phyloP scores from a whole-genome alignment of 2,888 invertebrate genomes.

The Helleia helle region DNA sequence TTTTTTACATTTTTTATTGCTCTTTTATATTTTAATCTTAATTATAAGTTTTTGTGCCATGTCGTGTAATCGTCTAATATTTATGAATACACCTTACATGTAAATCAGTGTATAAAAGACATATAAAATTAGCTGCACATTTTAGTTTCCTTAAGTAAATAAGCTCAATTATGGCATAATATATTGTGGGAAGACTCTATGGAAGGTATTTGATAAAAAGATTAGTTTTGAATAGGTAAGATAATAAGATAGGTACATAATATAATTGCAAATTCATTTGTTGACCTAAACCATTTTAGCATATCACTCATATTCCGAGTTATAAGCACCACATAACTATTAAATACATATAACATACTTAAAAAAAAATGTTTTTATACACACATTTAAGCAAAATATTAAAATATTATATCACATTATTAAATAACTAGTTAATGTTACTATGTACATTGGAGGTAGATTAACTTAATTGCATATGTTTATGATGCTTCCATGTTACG shows the following conservation, averaged over 20 bases:
- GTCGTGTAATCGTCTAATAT: too few relatives aligned
- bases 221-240: not conserved
- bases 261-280: too few relatives aligned
- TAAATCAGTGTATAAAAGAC: slow-evolving; percentile 1
- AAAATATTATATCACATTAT: slow-evolving; percentile 15
- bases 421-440: slow-evolving; percentile 9
- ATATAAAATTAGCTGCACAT: slow-evolving; percentile 2
- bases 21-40: too few relatives aligned
- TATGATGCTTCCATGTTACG: slow-evolving; percentile 88
- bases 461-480: slow-evolving; percentile 25
- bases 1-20: too few relatives aligned
- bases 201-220: not conserved
- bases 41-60: too few relatives aligned
- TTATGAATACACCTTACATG: not conserved
- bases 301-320: too few relatives aligned
- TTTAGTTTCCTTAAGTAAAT: not conserved
- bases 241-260: slow-evolving; percentile 11
- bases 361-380: too few relatives aligned
- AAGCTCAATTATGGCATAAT: slow-evolving; percentile 6
- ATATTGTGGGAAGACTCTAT: slow-evolving; percentile 3
- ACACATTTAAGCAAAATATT: not conserved
- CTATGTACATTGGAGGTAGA: slow-evolving; percentile 41
- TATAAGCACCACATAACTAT: too few relatives aligned
- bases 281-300: too few relatives aligned
- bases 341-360: too few relatives aligned